Evolutionary conservation across 2,888 invertebrate species (phyloP), one percentile per base, ranked within the genome.

Genomic region (Acleris sparsana): DNA sequence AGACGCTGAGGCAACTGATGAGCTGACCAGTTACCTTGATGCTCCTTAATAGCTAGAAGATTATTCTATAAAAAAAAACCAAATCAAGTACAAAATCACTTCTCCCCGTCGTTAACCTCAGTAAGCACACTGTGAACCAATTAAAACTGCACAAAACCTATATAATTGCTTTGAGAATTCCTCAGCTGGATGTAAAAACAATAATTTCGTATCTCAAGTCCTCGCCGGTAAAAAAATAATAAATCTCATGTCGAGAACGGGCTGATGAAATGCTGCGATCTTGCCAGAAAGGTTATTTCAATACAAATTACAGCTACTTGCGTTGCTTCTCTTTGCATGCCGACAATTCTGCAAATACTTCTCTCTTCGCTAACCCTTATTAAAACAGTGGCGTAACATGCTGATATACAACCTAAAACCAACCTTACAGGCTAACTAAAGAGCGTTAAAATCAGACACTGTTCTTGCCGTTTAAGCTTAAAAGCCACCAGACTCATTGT

Each of bases 231-330:
- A 91, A 66, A 90, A 91, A 91, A 92, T 90, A 90, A 92, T 90
- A 92, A 91, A 92, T 91, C 90, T 77, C 80, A 79, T 78, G 80
- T 75, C 81, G 82, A 80, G 75, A 78, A 73, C 80, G 77, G 83
- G 73, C 80, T 85, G 88, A 89, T 89, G 89, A 88, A 89, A 91
- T 86, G 88, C 87, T 84, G 84, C 86, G 86, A 89, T 90, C 80
- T 89, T 87, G 88, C 88, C 91, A 85, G 82, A 84, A 87, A 86
- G 85, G 87, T 87, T 92, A 92, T 91, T 92, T 87, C 88, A 88
- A 92, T 92, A 91, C 90, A 91, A 92, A 92, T 92, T 90, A 88
- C 89, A 83, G 88, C 87, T 88, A 89, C 91, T 91, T 88, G 88
- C 88, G 78, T 85, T 85, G 88, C 84, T 83, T 78, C 87, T 82